These are phyloP conservation scores for Isaurus tuberculatus DNA, from an alignment of 92 coral and sea anemone species.

Conservation along the genomic window DNA sequence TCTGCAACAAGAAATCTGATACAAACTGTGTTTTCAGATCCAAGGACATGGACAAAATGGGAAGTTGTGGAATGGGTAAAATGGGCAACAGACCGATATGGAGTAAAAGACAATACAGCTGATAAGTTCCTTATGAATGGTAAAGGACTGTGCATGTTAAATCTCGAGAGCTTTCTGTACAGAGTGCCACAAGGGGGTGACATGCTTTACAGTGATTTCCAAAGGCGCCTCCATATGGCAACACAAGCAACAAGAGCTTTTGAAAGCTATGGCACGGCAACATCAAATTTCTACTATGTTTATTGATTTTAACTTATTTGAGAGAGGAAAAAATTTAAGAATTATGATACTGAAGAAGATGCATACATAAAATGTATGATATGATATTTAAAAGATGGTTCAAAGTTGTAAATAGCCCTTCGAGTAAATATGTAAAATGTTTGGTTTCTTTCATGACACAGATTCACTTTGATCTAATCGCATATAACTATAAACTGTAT, in stretches of 20 bases:
- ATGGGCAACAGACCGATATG: slow-evolving; percentile 93
- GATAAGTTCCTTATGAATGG: slow-evolving; percentile 99
- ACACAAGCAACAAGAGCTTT: slow-evolving; percentile 74
- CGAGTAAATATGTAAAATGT: background rate
- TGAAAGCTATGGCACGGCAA: slow-evolving; percentile 76
- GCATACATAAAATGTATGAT: slow-evolving; percentile 73
- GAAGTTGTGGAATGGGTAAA: slow-evolving; percentile 97
- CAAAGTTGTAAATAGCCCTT: slow-evolving; percentile 25
- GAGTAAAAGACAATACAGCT: slow-evolving; percentile 80
- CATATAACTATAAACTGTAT: background rate
- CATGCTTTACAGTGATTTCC: slow-evolving; percentile 84
- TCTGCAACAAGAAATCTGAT: too few relatives aligned
- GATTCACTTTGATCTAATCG: background rate
- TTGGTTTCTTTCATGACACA: slow-evolving; percentile 18
- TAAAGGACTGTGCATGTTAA: slow-evolving; percentile 95
- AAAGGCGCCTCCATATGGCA: slow-evolving; percentile 82
- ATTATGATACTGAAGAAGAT: slow-evolving; percentile 65
- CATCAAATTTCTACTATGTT: slow-evolving; percentile 84
- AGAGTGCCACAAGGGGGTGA: slow-evolving; percentile 97
- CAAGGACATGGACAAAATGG: slow-evolving; percentile 91
- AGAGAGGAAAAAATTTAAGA: slow-evolving; percentile 33
- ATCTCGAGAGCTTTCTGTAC: slow-evolving; percentile 83
- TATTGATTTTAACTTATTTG: slow-evolving; percentile 65
- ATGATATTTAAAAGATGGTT: slow-evolving; percentile 73
- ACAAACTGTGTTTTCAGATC: slow-evolving; percentile 64